Base-by-base conservation (phyloP, 2,888 invertebrate species). In the Bedellia somnulentella region DNA sequence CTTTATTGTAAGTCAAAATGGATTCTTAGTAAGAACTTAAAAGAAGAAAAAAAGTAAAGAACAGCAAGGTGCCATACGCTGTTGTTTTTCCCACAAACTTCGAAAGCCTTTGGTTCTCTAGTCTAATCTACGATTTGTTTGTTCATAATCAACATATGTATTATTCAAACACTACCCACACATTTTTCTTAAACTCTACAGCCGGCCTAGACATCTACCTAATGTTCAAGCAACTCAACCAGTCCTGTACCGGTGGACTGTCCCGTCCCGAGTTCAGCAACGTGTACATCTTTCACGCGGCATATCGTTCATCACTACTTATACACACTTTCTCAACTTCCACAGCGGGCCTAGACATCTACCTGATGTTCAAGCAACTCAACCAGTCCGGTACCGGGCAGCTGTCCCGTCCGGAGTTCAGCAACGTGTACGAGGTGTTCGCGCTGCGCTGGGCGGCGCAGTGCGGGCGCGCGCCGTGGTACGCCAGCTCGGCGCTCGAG, bases 151-250 rank as follows among this genome's bases (percentile, higher is more conserved):
- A n/a, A n/a, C n/a, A n/a, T n/a, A n/a, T n/a, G n/a, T n/a, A n/a
- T n/a, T n/a, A n/a, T n/a, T n/a, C n/a, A n/a, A n/a, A n/a, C n/a
- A n/a, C n/a, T n/a, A n/a, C n/a, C n/a, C n/a, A n/a, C n/a, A 35
- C 31, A 31, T 49, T 18, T 18, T 18, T 18, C 9, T 18, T 18
- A 18, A 6, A n/a, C n/a, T n/a, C 14, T 9, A 12, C 54, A 88
- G 88, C 78, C 35, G 78, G 80, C 3, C 67, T 83, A 37, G 90
- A 92, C 53, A 81, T 87, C 5, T 83, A 89, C 45, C 66, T 93
- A 38, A 86, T 87, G 78, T 93, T 89, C 66, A 86, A 87, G 52
- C 83, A 87, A 35, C 68, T 93, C 40, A 89, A 92, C 58, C 64
- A 71, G 18, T 81, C 84, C 1, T 78, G 79, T 3, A 79, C 78